These are phyloP conservation scores for Hyperoplus immaculatus DNA, from an alignment of 2,797 vertebrate species.

Conservation along the genomic window DNA sequence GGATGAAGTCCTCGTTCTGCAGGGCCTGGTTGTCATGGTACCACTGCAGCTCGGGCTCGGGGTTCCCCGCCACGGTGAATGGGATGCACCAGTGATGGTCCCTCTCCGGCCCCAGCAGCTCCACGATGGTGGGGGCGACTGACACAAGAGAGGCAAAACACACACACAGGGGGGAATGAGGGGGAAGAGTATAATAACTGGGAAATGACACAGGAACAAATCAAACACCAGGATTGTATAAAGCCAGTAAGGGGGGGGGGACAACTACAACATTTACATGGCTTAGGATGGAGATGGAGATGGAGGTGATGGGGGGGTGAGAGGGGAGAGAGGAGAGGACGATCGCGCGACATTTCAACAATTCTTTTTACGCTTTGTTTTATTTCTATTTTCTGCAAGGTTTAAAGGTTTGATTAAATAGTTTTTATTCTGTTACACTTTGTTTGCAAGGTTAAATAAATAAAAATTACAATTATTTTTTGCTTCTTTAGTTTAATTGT, in stretches of 20 bases:
- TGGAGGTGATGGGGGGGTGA: not conserved
- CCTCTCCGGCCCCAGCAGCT: constrained; percentile 89
- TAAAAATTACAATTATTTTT: too few species aligned
- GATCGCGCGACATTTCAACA: constrained; percentile 19
- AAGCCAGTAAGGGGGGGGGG: constrained; percentile 33
- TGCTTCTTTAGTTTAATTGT: too few species aligned
- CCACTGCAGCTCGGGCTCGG: constrained; percentile 93
- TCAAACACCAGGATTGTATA: constrained; percentile 62
- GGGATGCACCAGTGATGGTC: constrained; percentile 99
- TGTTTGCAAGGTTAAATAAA: too few species aligned
- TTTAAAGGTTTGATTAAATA: too few species aligned
- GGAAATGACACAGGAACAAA: constrained; percentile 55
- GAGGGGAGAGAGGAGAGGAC: constrained; percentile 21
- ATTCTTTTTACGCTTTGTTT: too few species aligned
- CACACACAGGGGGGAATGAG: constrained; percentile 48
- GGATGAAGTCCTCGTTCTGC: constrained; percentile 92
- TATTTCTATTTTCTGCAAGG: too few species aligned
- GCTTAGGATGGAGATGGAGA: too few species aligned
- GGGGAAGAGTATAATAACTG: constrained; percentile 74
- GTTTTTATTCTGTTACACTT: too few species aligned
- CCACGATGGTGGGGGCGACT: constrained; percentile 95
- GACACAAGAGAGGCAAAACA: constrained; percentile 35
- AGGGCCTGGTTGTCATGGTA: constrained; percentile 89
- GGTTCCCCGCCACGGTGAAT: constrained; percentile 97
- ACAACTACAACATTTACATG: constrained; percentile 29